Base-by-base conservation (phyloP, 1,140 invertebrate species). In the Arion vulgaris region DNA sequence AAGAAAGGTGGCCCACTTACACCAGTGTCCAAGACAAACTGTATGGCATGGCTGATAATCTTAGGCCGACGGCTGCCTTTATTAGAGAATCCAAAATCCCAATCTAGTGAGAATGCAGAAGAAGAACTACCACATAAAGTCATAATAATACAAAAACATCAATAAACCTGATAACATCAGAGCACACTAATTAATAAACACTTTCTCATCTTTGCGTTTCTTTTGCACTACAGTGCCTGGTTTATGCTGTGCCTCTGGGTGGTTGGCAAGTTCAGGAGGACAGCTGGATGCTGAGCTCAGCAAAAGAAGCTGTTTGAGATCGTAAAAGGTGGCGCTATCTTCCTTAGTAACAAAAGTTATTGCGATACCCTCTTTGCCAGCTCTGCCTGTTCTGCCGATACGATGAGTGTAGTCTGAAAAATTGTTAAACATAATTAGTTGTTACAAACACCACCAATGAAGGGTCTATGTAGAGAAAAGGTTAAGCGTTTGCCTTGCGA, bases 311-410 rank as follows among this genome's bases (percentile, higher is more conserved):
- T 98, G 97, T 89, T 99, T 99, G 34, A 99, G 94, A 92, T 99
- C 99, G 92, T 99, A 99, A 93, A 99, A 99, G 23, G 99, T 92
- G 49, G 94, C 94, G 71, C 96, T 97, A 91, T 99, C 98, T 83
- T 99, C 98, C 91, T 99, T 98, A 1, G 98, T 99, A 49, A 98
- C 95, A 92, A 99, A 99, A 0, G 97, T 96, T 84, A 99, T 96
- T 19, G 99, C 98, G 83, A 96, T 95, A 93, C 99, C 99, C 90
- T 95, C 96, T 92, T 99, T 99, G 51, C 99, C 99, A 26, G 98
- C 99, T 93, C 99, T 96, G 90, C 98, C 98, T 0, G 98, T 99
- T 94, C 98, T 95, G 91, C 98, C 98, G 92, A 99, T 99, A 95
- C 98, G 95, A 96, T 99, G 98, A 0, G 98, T 99, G 89, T 99